Evolutionary conservation across 2,888 invertebrate species (phyloP).

Genomic region (Cheilosia impressa): DNA sequence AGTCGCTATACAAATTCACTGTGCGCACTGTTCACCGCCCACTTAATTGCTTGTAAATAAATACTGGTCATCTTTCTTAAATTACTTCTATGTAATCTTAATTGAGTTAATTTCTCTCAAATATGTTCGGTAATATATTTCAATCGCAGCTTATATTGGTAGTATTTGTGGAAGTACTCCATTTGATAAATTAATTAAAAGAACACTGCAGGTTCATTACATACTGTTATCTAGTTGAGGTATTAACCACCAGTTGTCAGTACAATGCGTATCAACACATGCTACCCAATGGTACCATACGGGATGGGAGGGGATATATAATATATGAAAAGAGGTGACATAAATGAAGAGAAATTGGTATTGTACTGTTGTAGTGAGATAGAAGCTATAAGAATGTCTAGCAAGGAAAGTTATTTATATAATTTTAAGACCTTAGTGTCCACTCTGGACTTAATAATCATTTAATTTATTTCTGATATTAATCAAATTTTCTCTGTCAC

Average conservation of each 20-base stretch:
- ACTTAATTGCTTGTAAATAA: no score
- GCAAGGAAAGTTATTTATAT: conserved; percentile 14
- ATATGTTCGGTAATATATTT: neutral
- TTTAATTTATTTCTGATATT: conserved; percentile 58
- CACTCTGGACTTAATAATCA: conserved; percentile 36
- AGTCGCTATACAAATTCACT: no score
- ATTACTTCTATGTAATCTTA: neutral
- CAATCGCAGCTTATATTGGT: neutral
- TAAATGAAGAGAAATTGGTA: conserved; percentile 42
- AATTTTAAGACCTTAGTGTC: conserved; percentile 31
- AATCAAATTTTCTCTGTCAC: conserved; percentile 33
- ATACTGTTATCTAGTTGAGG: conserved; percentile 4
- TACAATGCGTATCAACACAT: conserved; percentile 23
- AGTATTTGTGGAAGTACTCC: neutral
- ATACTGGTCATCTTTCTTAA: no score
- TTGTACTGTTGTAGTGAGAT: no score
- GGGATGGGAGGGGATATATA: neutral
- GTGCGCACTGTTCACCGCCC: no score
- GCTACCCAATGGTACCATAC: neutral
- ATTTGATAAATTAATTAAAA: conserved; percentile 31
- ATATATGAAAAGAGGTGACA: conserved; percentile 30
- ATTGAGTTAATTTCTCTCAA: conserved; percentile 1
- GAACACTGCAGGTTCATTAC: conserved; percentile 9
- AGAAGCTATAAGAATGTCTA: neutral
- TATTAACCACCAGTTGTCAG: conserved; percentile 31